These are phyloP conservation scores for Oscheius sp. DNA, from an alignment of 2,888 invertebrate species.

Conservation along the genomic window DNA sequence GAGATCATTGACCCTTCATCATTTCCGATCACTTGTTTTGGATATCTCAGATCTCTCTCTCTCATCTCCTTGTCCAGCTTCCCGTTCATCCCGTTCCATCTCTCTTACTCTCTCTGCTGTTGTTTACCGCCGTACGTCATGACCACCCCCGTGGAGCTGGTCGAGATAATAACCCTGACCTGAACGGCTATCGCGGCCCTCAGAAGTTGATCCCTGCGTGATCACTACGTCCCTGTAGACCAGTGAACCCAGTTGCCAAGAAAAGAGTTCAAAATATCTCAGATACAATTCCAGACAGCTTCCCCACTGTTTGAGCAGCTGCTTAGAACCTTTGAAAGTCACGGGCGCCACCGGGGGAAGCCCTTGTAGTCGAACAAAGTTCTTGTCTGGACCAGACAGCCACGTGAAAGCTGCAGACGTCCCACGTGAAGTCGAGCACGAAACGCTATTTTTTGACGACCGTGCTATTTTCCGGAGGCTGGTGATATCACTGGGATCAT, in stretches of 20 bases:
- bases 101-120: neutral
- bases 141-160: neutral
- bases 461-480: neutral
- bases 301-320: too few species aligned
- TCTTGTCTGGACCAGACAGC: neutral
- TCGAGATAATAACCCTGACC: constrained; percentile 20
- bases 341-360: neutral
- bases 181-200: constrained; percentile 9
- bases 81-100: too few species aligned
- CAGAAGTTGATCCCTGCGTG: constrained; percentile 12
- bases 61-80: too few species aligned
- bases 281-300: too few species aligned
- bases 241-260: neutral
- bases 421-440: neutral
- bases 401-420: constrained; percentile 2
- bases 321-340: too few species aligned
- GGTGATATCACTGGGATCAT: neutral
- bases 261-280: too few species aligned
- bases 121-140: neutral
- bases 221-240: neutral
- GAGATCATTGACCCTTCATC: too few species aligned
- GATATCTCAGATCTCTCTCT: too few species aligned
- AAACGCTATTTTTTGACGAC: too few species aligned
- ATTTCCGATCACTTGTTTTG: too few species aligned
- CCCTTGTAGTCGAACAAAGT: neutral